Conservation (phyloP, 2,113 vertebrate species). For the Poecile atricapillus region DNA sequence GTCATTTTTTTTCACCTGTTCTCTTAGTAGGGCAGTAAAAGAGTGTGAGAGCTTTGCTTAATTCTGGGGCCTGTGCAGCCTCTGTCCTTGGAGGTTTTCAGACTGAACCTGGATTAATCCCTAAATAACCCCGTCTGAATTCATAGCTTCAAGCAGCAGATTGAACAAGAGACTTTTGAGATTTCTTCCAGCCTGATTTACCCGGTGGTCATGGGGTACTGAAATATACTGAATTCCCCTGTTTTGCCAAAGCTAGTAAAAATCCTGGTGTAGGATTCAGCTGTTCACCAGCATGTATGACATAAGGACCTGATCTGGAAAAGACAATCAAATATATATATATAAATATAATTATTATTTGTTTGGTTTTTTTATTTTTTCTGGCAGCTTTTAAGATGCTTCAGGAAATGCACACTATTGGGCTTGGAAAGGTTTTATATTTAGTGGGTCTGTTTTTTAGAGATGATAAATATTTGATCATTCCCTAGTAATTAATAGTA, state of each 20-base stretch:
- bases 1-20: background rate
- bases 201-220: background rate
- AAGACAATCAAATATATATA: background rate
- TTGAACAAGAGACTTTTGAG: background rate
- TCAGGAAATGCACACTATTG: background rate
- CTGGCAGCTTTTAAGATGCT: background rate
- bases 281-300: background rate
- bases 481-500: background rate
- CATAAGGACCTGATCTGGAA: background rate
- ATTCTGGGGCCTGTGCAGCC: background rate
- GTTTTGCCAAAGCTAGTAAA: background rate
- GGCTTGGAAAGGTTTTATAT: background rate
- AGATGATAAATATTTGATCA: background rate
- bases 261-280: background rate
- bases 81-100: background rate
- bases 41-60: background rate
- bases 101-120: background rate
- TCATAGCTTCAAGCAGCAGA: background rate
- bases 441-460: background rate
- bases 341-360: no score
- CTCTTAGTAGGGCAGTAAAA: background rate
- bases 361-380: background rate
- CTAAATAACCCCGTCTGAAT: background rate
- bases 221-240: background rate
- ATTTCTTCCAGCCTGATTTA: background rate